phyloP scores from a whole-genome alignment of 2,888 invertebrate species.

The Synergus umbraculus region DNA sequence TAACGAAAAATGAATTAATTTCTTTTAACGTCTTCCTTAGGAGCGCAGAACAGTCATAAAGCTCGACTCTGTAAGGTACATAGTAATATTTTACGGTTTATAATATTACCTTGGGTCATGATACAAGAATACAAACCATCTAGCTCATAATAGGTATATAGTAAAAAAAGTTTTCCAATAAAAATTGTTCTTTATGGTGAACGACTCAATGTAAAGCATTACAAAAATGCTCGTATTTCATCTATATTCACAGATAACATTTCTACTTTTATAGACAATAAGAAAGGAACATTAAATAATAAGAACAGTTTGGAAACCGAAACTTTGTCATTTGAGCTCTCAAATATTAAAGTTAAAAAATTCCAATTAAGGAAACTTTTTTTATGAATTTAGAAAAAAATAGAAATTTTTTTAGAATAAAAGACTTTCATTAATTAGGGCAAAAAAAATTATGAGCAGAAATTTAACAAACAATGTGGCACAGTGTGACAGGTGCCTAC shows the following conservation, averaged over 20 bases:
- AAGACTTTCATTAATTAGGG: background rate
- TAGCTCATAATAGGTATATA: no score
- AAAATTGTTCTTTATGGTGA: background rate
- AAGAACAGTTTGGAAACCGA: no score
- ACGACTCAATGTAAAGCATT: background rate
- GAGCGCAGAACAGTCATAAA: background rate
- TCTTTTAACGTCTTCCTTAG: background rate
- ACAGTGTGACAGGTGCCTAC: no score
- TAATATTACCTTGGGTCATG: conserved; percentile 9
- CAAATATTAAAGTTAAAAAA: no score
- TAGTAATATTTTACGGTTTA: conserved; percentile 5
- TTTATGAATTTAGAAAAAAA: background rate
- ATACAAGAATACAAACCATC: background rate
- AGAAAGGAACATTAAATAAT: no score
- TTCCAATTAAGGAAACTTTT: no score
- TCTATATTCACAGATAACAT: no score
- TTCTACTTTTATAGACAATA: no score
- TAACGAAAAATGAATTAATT: background rate
- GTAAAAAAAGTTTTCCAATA: background rate
- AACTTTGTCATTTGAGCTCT: no score
- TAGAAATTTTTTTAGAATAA: background rate
- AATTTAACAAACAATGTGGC: conserved; percentile 24
- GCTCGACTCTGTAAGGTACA: background rate
- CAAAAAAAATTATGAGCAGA: background rate
- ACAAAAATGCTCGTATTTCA: background rate